phyloP scores from a whole-genome alignment of 2,888 invertebrate genomes.

The Nasonovia ribisnigri region DNA sequence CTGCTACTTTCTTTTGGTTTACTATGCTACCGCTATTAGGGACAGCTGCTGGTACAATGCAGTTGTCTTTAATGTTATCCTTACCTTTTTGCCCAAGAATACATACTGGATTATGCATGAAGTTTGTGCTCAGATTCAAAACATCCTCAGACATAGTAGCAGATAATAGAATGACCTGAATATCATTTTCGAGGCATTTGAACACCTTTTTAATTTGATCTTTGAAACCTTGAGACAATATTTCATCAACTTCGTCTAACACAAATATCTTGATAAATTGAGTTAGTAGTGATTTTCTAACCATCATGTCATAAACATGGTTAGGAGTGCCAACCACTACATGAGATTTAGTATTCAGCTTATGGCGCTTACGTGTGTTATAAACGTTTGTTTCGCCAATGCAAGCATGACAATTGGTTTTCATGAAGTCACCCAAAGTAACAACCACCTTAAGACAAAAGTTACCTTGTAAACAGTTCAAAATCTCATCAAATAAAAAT shows the following conservation, averaged over 20 bases:
- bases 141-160: conserved; percentile 99
- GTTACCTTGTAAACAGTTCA: conserved; percentile 29
- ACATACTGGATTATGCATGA: conserved; percentile 96
- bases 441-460: conserved; percentile 81
- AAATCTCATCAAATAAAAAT: neutral
- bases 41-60: no score
- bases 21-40: no score
- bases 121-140: conserved; percentile 95
- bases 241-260: conserved; percentile 99
- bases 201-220: conserved; percentile 99
- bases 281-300: conserved; percentile 85
- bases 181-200: conserved; percentile 89
- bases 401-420: conserved; percentile 97
- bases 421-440: conserved; percentile 98
- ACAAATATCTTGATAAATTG: conserved; percentile 94
- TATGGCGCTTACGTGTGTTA: conserved; percentile 91
- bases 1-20: no score
- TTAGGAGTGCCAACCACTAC: conserved; percentile 99
- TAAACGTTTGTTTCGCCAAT: conserved; percentile 99
- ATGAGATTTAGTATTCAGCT: conserved; percentile 91
- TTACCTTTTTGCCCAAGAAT: conserved; percentile 92
- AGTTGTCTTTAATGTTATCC: conserved; percentile 26
- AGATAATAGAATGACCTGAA: conserved; percentile 89
- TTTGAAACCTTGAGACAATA: conserved; percentile 99
- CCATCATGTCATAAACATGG: conserved; percentile 97